Evolutionary conservation across 2,113 vertebrate genomes (phyloP).

Genomic region (Thunnus thynnus): DNA sequence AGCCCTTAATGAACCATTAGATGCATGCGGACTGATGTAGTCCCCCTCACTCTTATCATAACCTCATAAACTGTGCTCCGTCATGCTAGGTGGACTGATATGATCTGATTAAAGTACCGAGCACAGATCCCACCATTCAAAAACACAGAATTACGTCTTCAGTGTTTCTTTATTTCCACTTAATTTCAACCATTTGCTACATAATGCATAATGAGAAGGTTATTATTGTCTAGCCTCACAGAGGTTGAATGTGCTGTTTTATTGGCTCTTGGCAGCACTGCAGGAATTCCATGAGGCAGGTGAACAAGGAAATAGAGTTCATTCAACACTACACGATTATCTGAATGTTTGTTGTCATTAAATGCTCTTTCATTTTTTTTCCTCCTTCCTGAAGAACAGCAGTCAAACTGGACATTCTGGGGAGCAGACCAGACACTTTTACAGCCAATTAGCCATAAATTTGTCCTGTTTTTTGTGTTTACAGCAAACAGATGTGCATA

Average conservation of each 20-base stretch:
- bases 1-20: conserved; percentile 65
- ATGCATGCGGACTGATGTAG: conserved; percentile 49
- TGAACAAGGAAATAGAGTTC: conserved; percentile 79
- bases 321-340: conserved; percentile 77
- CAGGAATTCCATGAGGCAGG: conserved; percentile 79
- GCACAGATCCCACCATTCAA: conserved; percentile 28
- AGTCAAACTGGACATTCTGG: conserved; percentile 50
- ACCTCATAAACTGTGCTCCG: conserved; percentile 41
- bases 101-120: conserved; percentile 35
- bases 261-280: conserved; percentile 72
- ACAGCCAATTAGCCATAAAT: conserved; percentile 70
- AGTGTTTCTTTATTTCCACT: conserved; percentile 48
- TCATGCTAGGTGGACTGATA: conserved; percentile 34
- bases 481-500: conserved; percentile 70
- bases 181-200: conserved; percentile 59
- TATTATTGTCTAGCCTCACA: conserved; percentile 72
- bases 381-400: conserved; percentile 49
- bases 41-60: conserved; percentile 44
- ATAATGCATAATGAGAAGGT: conserved; percentile 64
- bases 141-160: conserved; percentile 19
- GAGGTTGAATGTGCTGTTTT: conserved; percentile 67
- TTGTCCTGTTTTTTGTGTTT: conserved; percentile 65
- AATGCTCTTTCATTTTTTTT: conserved; percentile 45
- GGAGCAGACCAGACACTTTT: conserved; percentile 68
- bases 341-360: conserved; percentile 69